Evolutionary conservation across 2,888 invertebrate genomes (phyloP), one percentile per base, ranked within the genome.

Genomic region (Andrena flavipes): DNA sequence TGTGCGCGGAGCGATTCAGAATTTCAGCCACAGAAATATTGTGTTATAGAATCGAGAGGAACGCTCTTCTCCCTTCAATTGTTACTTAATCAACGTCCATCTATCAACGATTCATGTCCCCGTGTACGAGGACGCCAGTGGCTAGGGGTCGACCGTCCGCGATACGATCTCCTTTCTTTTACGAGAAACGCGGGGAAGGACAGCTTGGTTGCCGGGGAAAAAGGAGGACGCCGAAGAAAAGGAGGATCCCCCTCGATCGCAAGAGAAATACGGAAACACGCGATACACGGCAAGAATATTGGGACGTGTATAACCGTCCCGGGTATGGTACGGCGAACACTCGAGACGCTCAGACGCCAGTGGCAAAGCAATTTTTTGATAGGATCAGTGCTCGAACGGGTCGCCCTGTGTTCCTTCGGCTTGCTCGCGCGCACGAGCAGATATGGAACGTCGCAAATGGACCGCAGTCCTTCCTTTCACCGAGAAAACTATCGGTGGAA

Each of bases 281-380:
- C 59, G 62, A 51, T 71, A 71, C 63, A 85, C 67, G 68, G 67
- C 30, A 60, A 77, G 79, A 84, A 85, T 78, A 86, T 88, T 86
- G 85, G 81, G 77, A 85, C 76, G 83, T 70, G 80, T 85, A 81
- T 70, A 86, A 84, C 73, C 59, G 69, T 20, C 75, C 67, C 54
- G 64, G 67, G 74, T 56, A 70, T 72, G 71, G 71, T 49, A 76
- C 70, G 73, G 75, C 48, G 73, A 78, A 62, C 65, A 72, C 82
- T 79, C 76, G 85, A 87, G 87, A 86, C 86, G 77, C 72, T 76
- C 83, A 85, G 87, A 89, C 87, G 88, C 90, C 91, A 88, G 89
- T 88, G 87, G 90, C 87, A 75, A 91, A 91, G 91, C 91, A 91
- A 91, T 91, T 91, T 91, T 91, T 91, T 91, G 91, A 91, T 91